phyloP scores from a whole-genome alignment of 2,113 vertebrate genomes.

The Vulpes vulpes region DNA sequence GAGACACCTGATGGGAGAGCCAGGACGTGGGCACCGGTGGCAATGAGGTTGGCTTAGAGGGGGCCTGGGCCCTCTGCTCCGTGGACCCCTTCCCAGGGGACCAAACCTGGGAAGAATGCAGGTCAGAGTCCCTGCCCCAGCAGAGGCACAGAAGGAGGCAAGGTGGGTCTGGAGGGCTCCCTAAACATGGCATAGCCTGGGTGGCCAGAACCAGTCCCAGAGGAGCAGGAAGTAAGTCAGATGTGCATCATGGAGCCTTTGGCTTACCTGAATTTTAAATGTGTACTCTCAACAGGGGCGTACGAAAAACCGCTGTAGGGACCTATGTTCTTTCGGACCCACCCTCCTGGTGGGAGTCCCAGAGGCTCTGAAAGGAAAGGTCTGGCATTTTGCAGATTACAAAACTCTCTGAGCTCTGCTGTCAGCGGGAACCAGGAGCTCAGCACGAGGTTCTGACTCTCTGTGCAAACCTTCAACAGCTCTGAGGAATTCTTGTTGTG shows the following conservation, averaged over 20 bases:
- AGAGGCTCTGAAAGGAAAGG: background rate
- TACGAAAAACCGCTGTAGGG: no score
- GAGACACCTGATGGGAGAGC: background rate
- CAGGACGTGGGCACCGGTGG: accelerated
- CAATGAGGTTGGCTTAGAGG: background rate
- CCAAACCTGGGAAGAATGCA: background rate
- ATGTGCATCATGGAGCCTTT: background rate
- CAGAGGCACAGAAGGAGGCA: background rate
- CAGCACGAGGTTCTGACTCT: background rate
- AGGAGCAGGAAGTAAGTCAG: accelerated
- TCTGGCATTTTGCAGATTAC: background rate
- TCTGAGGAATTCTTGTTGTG: background rate
- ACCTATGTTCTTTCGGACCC: background rate
- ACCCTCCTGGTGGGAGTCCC: accelerated
- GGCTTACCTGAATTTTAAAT: background rate
- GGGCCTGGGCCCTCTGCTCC: background rate
- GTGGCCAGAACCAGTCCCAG: background rate
- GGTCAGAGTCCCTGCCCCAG: background rate
- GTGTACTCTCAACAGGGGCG: background rate
- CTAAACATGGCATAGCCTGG: background rate
- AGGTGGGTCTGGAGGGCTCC: background rate
- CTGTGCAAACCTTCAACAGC: background rate
- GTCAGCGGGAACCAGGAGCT: background rate
- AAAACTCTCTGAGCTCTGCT: background rate
- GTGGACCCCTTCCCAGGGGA: background rate